These are phyloP conservation scores for Drosophila monieri DNA, from an alignment of 2,888 invertebrate species.

Conservation along the genomic window DNA sequence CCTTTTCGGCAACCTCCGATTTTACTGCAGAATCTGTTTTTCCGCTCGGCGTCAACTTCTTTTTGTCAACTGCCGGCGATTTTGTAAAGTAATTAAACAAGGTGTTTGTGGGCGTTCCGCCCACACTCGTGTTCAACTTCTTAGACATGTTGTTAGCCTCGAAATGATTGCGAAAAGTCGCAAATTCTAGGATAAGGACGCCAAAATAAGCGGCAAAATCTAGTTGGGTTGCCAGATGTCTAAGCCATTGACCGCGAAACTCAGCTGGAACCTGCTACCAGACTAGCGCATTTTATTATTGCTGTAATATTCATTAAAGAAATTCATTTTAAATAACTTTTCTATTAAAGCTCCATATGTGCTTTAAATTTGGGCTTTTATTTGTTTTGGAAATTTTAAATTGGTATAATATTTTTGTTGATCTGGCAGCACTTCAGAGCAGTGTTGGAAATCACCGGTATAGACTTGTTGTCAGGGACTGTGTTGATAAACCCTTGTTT, in stretches of 20 bases:
- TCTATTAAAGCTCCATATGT: background rate
- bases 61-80: slow-evolving; percentile 85
- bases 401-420: background rate
- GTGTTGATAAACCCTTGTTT: background rate
- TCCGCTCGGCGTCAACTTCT: slow-evolving; percentile 57
- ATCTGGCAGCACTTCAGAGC: background rate
- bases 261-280: background rate
- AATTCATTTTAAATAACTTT: background rate
- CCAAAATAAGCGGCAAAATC: slow-evolving; percentile 37
- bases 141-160: slow-evolving; percentile 69
- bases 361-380: background rate
- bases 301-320: background rate
- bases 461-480: background rate
- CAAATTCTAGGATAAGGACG: slow-evolving; percentile 45
- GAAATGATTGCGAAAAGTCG: slow-evolving; percentile 11
- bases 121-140: slow-evolving; percentile 75
- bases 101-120: slow-evolving; percentile 85
- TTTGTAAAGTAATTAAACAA: slow-evolving; percentile 89
- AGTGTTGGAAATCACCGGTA: background rate
- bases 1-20: slow-evolving; percentile 28
- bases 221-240: background rate
- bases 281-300: background rate
- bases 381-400: background rate
- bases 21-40: slow-evolving; percentile 54
- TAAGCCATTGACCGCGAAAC: slow-evolving; percentile 13